A percentile compares a stretch with the other conserved stretches of the same genome.
These are phyloP conservation scores for Limnephilus auricula DNA, from an alignment of 2,888 invertebrate species.

Conservation along the genomic window DNA sequence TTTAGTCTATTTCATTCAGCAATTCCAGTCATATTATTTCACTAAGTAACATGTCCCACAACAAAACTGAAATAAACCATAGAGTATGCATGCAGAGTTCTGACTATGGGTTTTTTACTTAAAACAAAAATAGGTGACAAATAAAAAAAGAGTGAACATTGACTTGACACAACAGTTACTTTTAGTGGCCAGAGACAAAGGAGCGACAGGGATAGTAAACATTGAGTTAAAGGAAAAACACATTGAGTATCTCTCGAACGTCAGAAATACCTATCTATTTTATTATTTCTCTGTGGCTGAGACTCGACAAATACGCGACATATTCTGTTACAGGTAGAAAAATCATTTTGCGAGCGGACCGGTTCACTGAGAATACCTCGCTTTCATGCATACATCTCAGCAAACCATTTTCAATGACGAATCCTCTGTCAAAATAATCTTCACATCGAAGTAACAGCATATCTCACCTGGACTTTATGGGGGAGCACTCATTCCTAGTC, in stretches of 20 bases:
- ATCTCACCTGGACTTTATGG: constrained; percentile 13
- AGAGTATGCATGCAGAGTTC: constrained; percentile 55
- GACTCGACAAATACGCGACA: constrained; percentile 7
- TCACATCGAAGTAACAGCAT: constrained; percentile 20
- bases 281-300: constrained; percentile 32
- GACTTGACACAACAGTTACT: constrained; percentile 63
- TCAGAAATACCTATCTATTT: constrained; percentile 31
- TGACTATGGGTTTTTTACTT: constrained; percentile 49
- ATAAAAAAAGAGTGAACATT: constrained; percentile 63
- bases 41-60: constrained; percentile 63
- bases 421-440: neutral
- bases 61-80: constrained; percentile 55
- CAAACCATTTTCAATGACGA: constrained; percentile 38
- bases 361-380: constrained; percentile 13
- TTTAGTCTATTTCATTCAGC: constrained; percentile 63
- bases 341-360: constrained; percentile 5
- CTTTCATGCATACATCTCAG: constrained; percentile 51
- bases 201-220: constrained; percentile 59
- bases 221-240: constrained; percentile 55
- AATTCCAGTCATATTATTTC: constrained; percentile 57
- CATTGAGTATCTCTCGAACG: constrained; percentile 49
- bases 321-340: constrained; percentile 34
- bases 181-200: constrained; percentile 56
- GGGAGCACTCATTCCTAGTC: constrained; percentile 13
- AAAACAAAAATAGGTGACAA: constrained; percentile 59